Evolutionary conservation across 1,140 invertebrate genomes (phyloP).

Genomic region (Pemphigus obesinymphae): DNA sequence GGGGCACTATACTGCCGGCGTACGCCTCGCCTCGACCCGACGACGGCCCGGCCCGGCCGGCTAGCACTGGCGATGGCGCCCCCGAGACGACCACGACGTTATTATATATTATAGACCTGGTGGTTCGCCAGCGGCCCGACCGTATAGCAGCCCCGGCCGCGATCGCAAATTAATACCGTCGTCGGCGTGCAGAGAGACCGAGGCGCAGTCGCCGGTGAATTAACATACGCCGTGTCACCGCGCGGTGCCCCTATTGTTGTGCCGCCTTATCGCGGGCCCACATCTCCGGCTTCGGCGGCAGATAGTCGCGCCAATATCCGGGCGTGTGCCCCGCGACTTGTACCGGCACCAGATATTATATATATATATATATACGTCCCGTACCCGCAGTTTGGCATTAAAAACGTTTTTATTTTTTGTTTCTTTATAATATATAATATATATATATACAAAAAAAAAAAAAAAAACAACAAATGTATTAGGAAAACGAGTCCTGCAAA

Average conservation of each 20-base stretch:
- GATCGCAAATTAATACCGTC: slow-evolving; percentile 28
- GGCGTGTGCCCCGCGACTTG: not conserved
- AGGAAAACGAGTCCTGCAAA: too few relatives aligned
- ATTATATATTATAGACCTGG: too few relatives aligned
- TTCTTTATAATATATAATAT: too few relatives aligned
- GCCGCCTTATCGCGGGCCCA: slow-evolving; percentile 8
- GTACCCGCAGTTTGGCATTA: too few relatives aligned
- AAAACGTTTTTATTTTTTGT: too few relatives aligned
- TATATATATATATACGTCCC: too few relatives aligned
- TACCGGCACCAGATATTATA: too few relatives aligned
- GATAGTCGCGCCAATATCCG: not conserved
- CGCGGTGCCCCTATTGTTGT: not conserved
- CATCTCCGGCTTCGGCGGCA: slow-evolving; percentile 8
- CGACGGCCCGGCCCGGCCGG: not conserved
- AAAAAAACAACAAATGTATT: too few relatives aligned
- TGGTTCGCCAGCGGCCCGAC: too few relatives aligned
- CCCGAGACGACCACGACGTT: not conserved
- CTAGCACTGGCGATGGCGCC: not conserved
- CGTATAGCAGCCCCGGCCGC: not conserved
- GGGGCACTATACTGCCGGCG: not conserved
- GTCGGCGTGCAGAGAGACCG: not conserved
- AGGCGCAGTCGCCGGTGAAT: not conserved
- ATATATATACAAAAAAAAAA: too few relatives aligned
- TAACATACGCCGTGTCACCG: slow-evolving; percentile 16
- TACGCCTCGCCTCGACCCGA: not conserved